These are phyloP conservation scores for Toxotes chatareus DNA, from an alignment of 2,113 vertebrate genomes.

Conservation along the genomic window DNA sequence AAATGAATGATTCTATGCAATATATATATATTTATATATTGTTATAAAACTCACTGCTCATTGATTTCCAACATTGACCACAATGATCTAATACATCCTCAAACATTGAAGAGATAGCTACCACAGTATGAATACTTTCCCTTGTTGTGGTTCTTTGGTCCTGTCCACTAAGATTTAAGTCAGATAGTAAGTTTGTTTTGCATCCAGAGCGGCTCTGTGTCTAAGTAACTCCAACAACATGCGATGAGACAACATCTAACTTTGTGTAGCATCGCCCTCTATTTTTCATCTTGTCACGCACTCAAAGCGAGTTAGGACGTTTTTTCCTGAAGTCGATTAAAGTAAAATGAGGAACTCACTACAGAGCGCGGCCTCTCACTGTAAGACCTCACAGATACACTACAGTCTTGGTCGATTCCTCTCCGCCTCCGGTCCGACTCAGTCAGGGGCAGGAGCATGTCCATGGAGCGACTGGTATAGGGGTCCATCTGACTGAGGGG, in stretches of 20 bases:
- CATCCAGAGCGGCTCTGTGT: not conserved
- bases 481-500: slow-evolving; percentile 91
- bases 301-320: not conserved
- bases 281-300: not conserved
- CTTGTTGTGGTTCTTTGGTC: not conserved
- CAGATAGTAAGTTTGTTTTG: not conserved
- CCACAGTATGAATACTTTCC: not conserved
- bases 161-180: not conserved
- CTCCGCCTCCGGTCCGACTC: slow-evolving; percentile 86
- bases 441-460: slow-evolving; percentile 88
- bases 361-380: slow-evolving; percentile 84
- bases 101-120: not conserved
- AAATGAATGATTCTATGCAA: not conserved
- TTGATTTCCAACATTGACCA: not conserved
- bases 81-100: no score
- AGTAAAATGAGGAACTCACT: slow-evolving; percentile 58
- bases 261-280: slow-evolving; percentile 4
- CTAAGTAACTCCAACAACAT: not conserved
- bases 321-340: not conserved
- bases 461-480: slow-evolving; percentile 90
- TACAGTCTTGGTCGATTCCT: slow-evolving; percentile 86
- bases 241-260: not conserved
- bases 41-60: not conserved
- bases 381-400: slow-evolving; percentile 80
- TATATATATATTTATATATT: no score